These are phyloP conservation scores for Lepidurus couesii DNA, from an alignment of 1,140 invertebrate genomes.

Conservation along the genomic window DNA sequence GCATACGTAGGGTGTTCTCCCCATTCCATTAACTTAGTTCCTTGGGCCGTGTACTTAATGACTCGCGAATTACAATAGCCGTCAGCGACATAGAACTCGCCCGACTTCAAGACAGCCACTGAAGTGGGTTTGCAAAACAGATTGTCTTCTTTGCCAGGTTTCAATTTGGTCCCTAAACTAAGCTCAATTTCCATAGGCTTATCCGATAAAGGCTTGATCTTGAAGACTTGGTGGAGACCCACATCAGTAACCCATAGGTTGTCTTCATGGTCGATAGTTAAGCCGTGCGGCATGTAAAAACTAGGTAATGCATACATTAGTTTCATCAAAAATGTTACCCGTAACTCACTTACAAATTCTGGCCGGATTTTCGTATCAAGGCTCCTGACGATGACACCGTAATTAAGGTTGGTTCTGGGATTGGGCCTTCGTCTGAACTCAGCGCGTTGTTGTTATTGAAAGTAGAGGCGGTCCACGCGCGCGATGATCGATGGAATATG, in stretches of 20 bases:
- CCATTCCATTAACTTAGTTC: constrained; percentile 53
- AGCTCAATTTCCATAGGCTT: constrained; percentile 37
- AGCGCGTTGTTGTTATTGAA: constrained; percentile 52
- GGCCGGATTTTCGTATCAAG: constrained; percentile 69
- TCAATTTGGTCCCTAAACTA: constrained; percentile 57
- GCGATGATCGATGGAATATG: constrained; percentile 74
- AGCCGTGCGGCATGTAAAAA: constrained; percentile 89
- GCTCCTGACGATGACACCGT: constrained; percentile 66
- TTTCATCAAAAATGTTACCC: not conserved
- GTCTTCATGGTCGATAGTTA: constrained; percentile 72
- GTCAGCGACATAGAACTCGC: constrained; percentile 89
- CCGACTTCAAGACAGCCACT: constrained; percentile 68
- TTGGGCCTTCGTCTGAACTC: constrained; percentile 57
- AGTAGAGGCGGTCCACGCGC: constrained; percentile 55
- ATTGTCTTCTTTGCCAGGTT: constrained; percentile 66
- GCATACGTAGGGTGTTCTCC: constrained; percentile 37
- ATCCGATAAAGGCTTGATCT: constrained; percentile 52
- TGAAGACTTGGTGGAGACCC: constrained; percentile 86
- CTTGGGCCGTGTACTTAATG: constrained; percentile 71
- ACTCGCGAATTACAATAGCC: constrained; percentile 90
- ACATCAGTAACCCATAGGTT: constrained; percentile 91
- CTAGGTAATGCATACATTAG: constrained; percentile 47
- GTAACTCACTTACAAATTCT: constrained; percentile 58
- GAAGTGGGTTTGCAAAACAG: constrained; percentile 93
- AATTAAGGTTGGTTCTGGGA: constrained; percentile 64